phyloP scores from a whole-genome alignment of 2,113 vertebrate species.

The Dipodomys merriami region DNA sequence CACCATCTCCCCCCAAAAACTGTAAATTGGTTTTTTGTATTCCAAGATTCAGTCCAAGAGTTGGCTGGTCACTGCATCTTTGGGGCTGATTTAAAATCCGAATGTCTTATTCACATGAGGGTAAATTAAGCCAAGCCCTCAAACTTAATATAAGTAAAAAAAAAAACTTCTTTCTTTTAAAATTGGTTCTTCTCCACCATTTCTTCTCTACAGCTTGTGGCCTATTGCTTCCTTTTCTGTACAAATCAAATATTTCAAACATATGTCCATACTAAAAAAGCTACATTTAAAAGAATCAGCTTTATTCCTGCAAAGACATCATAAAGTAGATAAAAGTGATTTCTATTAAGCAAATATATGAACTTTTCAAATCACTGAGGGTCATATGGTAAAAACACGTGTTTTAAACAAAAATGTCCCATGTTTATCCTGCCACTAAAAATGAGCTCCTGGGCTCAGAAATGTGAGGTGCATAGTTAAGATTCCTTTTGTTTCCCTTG shows the following conservation, averaged over 20 bases:
- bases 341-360: neutral
- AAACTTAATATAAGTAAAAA: neutral
- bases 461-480: constrained; percentile 31
- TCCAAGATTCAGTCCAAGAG: neutral
- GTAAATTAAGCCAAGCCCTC: neutral
- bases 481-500: constrained; percentile 50
- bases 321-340: neutral
- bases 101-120: neutral
- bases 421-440: neutral
- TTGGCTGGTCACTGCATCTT: neutral
- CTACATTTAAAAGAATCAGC: neutral
- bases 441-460: constrained; percentile 11
- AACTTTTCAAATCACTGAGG: neutral
- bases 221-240: neutral
- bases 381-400: neutral
- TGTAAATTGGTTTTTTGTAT: neutral
- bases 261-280: neutral
- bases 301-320: neutral
- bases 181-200: neutral
- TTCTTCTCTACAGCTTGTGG: neutral
- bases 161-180: neutral
- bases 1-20: too few relatives aligned
- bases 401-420: neutral
- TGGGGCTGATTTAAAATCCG: neutral
- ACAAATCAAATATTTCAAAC: constrained; percentile 8